Conservation (phyloP, 2,797 vertebrate species). For the Acrossocheilus fasciatus region DNA sequence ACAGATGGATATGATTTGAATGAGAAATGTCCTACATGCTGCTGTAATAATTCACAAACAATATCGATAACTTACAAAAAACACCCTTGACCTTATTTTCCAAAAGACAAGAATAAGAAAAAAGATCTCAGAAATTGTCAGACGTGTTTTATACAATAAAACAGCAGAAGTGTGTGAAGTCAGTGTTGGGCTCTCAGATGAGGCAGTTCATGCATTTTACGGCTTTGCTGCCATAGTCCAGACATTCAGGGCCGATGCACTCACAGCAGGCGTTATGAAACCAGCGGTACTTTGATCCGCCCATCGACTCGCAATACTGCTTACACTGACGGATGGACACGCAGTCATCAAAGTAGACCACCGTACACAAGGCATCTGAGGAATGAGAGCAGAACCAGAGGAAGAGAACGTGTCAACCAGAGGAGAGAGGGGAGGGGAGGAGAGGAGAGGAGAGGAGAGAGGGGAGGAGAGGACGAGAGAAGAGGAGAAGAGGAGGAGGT, state of each 20-base stretch:
- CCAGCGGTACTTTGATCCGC: slow-evolving; percentile 99
- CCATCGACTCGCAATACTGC: slow-evolving; percentile 97
- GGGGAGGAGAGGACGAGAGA: no score
- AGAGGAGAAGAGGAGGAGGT: no score
- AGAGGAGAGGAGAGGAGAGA: neutral
- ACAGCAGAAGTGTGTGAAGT: neutral
- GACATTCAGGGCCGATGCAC: slow-evolving; percentile 95
- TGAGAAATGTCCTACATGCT: slow-evolving; percentile 8
- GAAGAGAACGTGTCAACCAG: neutral
- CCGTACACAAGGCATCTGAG: slow-evolving; percentile 95
- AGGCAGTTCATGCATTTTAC: slow-evolving; percentile 99
- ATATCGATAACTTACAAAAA: slow-evolving; percentile 8
- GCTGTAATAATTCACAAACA: slow-evolving; percentile 20
- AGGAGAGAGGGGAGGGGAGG: neutral
- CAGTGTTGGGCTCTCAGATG: slow-evolving; percentile 78
- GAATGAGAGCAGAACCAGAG: slow-evolving; percentile 10
- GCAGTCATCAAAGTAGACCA: slow-evolving; percentile 99
- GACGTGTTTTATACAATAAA: slow-evolving; percentile 24
- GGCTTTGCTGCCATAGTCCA: slow-evolving; percentile 97
- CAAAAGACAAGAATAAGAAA: neutral
- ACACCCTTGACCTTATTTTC: slow-evolving; percentile 4
- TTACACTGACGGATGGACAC: slow-evolving; percentile 99
- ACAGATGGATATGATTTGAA: slow-evolving; percentile 11
- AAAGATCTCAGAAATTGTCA: neutral
- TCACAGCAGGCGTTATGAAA: slow-evolving; percentile 99